Percentiles rank a stretch among this genome's conserved stretches.
phyloP scores from a whole-genome alignment of 2,797 vertebrate genomes.

The Podarcis siculus region DNA sequence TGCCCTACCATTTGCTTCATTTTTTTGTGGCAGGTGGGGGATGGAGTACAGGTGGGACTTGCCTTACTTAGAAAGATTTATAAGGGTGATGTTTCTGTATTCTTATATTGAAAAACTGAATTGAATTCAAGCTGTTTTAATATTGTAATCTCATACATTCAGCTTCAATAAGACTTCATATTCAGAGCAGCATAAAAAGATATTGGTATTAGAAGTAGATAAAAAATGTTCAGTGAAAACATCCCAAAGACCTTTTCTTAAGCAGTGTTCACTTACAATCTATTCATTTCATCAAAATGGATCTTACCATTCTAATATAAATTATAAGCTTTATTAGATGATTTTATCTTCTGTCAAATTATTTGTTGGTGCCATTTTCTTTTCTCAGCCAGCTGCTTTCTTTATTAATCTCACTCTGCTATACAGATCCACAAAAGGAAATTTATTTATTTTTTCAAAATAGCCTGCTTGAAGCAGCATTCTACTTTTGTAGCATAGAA shows the following conservation, averaged over 20 bases:
- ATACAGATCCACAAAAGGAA: conserved; percentile 10
- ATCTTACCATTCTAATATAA: conserved; percentile 24
- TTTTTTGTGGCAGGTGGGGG: background rate
- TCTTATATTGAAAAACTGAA: background rate
- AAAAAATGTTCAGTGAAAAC: conserved; percentile 3
- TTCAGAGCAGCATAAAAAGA: conserved; percentile 8
- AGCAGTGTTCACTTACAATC: fast-evolving
- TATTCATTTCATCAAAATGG: conserved; percentile 20
- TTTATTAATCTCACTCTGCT: conserved; percentile 10
- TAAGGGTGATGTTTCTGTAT: background rate
- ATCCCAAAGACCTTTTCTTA: conserved; percentile 10
- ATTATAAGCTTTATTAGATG: conserved; percentile 46
- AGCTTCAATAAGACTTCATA: conserved; percentile 12
- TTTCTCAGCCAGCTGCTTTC: background rate
- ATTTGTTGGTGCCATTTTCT: conserved; percentile 24
- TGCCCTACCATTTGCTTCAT: background rate
- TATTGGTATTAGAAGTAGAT: background rate
- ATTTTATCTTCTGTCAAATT: conserved; percentile 6
- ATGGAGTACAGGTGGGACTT: background rate
- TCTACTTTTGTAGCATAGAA: background rate
- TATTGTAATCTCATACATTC: conserved; percentile 18
- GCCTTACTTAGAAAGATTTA: background rate
- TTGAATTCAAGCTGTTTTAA: conserved; percentile 10
- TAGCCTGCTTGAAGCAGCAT: conserved; percentile 2
- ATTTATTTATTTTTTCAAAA: conserved; percentile 13